Evolutionary conservation across 2,888 invertebrate species (phyloP), one percentile per base, ranked within the genome.

Genomic region (Theristus sp.): DNA sequence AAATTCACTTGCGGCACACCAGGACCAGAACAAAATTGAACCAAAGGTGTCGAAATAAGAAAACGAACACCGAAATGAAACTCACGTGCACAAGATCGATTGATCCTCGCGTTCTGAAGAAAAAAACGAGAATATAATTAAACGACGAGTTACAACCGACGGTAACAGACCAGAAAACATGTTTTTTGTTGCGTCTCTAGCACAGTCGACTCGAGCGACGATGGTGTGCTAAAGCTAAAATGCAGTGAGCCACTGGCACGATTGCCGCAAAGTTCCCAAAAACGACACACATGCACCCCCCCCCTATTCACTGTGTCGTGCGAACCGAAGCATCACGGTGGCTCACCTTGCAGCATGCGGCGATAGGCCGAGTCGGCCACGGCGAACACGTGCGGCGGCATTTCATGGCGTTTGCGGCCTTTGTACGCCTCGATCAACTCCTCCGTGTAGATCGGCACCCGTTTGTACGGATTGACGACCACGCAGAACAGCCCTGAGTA

Each of bases 401-500:
- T 25, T 17, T 46, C 47, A 3, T 47, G 58, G 0, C 56, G 30
- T 79, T 94, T 96, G 80, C 93, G 94, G 70, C 96, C 96, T 83
- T 96, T 96, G 81, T 96, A 99, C 79, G 91, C 83, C 78, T 98
- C 96, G 85, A 99, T 91, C 70, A 99, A 89, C 81, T 89, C 89
- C 80, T 98, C 96, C 74, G 94, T 93, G 82, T 99, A 98, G 77
- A 98, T 98, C 65, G 96, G 94, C 75, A 98, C 82, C 78, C 87
- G 86, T 81, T 71, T 71, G 84, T 98, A 99, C 2, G 98, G 98
- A 80, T 98, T 98, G 69, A 99, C 93, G 71, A 98, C 98, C 75
- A 98, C 98, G 80, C 98, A 99, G 83, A 99, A 98, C 71, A 99
- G 86, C 67, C 98, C 98, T 67, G 98, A 99, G 80, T 98, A 98